phyloP scores from a whole-genome alignment of 2,888 invertebrate species.

The Ormyrus labotus region DNA sequence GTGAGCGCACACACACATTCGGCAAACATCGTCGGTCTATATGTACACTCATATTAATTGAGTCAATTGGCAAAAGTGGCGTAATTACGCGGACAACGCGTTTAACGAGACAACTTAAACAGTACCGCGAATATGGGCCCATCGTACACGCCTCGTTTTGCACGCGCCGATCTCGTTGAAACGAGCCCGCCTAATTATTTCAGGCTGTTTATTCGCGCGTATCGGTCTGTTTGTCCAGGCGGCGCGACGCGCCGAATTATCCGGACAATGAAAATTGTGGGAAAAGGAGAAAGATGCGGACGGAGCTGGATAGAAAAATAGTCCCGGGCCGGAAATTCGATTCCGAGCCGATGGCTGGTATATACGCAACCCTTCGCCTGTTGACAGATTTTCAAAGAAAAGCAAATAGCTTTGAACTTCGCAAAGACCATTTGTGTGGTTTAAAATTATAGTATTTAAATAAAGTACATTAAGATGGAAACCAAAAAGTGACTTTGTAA shows the following conservation, averaged over 20 bases:
- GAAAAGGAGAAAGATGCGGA: background rate
- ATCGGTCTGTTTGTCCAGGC: constrained; percentile 19
- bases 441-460: too few relatives aligned
- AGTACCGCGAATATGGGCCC: too few relatives aligned
- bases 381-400: constrained; percentile 6
- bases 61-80: constrained; percentile 35
- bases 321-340: constrained; percentile 29
- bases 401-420: constrained; percentile 23
- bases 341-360: background rate
- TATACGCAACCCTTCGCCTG: background rate
- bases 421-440: background rate
- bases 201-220: background rate
- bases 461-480: too few relatives aligned
- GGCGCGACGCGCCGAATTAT: background rate
- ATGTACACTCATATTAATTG: background rate
- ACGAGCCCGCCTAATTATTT: constrained; percentile 19
- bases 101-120: too few relatives aligned
- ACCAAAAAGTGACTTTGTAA: too few relatives aligned
- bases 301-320: background rate
- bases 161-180: too few relatives aligned
- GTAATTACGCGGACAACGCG: constrained; percentile 17
- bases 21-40: too few relatives aligned
- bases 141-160: too few relatives aligned
- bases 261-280: constrained; percentile 27
- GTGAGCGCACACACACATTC: too few relatives aligned